Evolutionary conservation across 64 coral and sea anemone genomes (phyloP), one percentile per base, ranked within the genome.

Genomic region (Orbicella faveolata): DNA sequence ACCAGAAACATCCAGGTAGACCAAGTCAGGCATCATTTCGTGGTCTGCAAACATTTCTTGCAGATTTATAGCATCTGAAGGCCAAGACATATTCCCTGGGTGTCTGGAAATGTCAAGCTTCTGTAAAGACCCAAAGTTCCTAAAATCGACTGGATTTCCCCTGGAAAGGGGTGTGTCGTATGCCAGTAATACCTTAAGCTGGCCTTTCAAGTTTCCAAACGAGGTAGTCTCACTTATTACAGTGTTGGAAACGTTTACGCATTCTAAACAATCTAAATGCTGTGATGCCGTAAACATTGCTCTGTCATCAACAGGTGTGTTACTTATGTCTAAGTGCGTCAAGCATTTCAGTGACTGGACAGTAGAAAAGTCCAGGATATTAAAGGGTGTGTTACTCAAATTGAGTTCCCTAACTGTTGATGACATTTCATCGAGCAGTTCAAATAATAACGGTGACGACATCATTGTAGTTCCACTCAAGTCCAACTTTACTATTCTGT

Each of bases 91-190:
- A n/a, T 55, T 88, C 93, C 69, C 94, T 87, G 1, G 94, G 93
- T 88, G 90, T 76, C 94, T 87, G 3, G 94, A 96, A 81, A 96
- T 96, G 63, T 96, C 94, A 72, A 96, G 77, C 74, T 76, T 83
- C 52, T 63, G 88, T 72, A 96, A 77, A 36, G 80, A 54, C 2
- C 1, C 21, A 90, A 93, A 96, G 12, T 86, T 74, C 20, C 68
- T 83, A 90, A 93, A 96, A n/a, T 96, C 91, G 52, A 79, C 30
- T 25, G 94, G 94, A 54, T 90, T 84, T 34, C 88, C 83, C 91
- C 94, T 88, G 5, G 94, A 81, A 30, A 96, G 73, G 10, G 94
- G 88, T 33, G 90, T 64, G 73, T 96, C 79, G 74, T 88, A 96
- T 19, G 94, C 94, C 12, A 92, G 87, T 17, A 96, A 79, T 37